Conservation (phyloP, 2,888 invertebrate genomes). For the Calameuta idolon region DNA sequence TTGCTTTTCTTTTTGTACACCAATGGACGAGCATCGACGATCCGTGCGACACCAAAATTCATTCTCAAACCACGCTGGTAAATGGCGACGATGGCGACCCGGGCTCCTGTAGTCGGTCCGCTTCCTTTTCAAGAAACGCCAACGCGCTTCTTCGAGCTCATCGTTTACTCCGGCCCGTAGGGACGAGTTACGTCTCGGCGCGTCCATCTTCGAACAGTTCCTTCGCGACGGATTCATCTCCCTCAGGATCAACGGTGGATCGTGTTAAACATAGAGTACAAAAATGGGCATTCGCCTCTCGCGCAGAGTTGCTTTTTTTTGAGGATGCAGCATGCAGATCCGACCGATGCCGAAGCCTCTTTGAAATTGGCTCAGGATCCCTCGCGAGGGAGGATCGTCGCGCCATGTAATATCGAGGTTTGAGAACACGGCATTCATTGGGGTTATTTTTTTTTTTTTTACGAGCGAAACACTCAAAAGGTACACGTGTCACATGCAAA, state of each 20-base stretch:
- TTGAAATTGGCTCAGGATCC: not conserved
- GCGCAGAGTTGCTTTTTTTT: not conserved
- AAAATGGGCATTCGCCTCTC: not conserved
- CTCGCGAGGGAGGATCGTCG: not conserved
- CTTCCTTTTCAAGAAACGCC: not conserved
- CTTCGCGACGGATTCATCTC: not conserved
- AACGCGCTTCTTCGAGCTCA: not conserved
- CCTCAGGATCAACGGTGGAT: not conserved
- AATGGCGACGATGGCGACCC: not conserved
- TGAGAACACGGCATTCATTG: not conserved
- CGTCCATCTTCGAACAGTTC: not conserved
- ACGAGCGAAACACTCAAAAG: slow-evolving; percentile 3
- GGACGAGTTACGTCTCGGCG: not conserved
- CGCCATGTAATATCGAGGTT: not conserved
- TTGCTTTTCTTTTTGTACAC: slow-evolving; percentile 1
- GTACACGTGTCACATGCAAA: not conserved
- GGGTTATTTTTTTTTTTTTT: not conserved
- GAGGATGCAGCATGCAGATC: not conserved
- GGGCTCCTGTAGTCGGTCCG: not conserved
- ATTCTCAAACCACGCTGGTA: slow-evolving; percentile 7
- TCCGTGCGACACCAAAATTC: slow-evolving; percentile 12
- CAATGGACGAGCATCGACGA: slow-evolving; percentile 6
- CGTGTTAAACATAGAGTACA: not conserved
- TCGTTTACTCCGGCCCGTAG: not conserved
- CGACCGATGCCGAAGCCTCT: not conserved